These are phyloP conservation scores for Apamea crenata DNA, from an alignment of 2,888 invertebrate genomes.

Conservation along the genomic window DNA sequence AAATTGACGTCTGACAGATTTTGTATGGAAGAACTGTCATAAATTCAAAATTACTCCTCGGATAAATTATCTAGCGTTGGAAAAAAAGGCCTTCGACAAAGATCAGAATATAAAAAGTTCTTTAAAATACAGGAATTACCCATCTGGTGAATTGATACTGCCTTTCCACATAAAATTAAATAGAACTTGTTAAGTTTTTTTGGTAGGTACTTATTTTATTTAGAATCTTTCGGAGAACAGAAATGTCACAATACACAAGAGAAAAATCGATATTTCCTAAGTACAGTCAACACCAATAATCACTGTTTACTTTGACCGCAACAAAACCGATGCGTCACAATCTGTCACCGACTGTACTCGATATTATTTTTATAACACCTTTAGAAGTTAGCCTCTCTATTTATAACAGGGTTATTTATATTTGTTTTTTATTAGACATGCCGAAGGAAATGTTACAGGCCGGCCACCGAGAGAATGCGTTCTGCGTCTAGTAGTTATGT, in stretches of 20 bases:
- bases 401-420: constrained; percentile 26
- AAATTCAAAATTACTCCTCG: no score
- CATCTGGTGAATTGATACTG: no score
- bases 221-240: neutral
- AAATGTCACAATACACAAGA: neutral
- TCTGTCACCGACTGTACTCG: constrained; percentile 53
- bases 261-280: neutral
- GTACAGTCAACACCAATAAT: constrained; percentile 41
- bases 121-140: no score
- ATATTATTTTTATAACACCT: constrained; percentile 40
- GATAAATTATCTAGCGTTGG: no score
- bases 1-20: no score
- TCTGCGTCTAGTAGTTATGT: no score
- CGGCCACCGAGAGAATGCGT: no score
- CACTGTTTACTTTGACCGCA: constrained; percentile 44
- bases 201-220: neutral
- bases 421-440: constrained; percentile 20
- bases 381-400: constrained; percentile 20
- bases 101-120: no score
- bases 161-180: neutral
- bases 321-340: constrained; percentile 42
- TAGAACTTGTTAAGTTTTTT: neutral
- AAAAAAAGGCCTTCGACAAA: no score
- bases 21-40: no score
- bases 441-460: neutral